These are phyloP conservation scores for Bambusicola thoracicus DNA, from an alignment of 2,113 vertebrate species.

Conservation along the genomic window DNA sequence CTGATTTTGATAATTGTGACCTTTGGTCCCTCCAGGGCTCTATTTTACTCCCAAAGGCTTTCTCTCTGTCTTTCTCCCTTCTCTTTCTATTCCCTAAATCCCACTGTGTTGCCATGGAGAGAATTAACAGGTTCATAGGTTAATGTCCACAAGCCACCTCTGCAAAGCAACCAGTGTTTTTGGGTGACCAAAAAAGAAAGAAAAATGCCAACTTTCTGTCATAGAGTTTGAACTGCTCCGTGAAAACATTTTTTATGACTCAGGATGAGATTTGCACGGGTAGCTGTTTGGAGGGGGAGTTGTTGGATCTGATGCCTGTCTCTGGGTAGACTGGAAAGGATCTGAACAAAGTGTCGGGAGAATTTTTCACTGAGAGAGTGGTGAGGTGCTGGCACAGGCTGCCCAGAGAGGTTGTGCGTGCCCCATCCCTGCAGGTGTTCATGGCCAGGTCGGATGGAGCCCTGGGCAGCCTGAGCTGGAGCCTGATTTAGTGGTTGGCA, in stretches of 20 bases:
- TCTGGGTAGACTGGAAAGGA: background rate
- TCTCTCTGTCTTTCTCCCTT: background rate
- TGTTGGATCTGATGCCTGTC: background rate
- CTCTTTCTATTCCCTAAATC: background rate
- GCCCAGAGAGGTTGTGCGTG: no score
- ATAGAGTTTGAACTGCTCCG: background rate
- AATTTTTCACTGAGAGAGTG: no score
- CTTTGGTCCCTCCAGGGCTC: background rate
- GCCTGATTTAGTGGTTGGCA: no score
- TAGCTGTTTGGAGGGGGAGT: background rate
- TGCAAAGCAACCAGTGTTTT: background rate
- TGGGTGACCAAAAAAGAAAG: background rate
- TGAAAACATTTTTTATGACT: background rate
- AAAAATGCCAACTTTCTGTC: background rate
- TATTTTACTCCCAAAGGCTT: background rate
- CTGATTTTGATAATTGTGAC: conserved; percentile 33
- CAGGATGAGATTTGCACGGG: background rate
- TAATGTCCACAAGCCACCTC: background rate
- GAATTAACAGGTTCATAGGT: conserved; percentile 39
- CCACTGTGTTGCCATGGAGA: conserved; percentile 60
- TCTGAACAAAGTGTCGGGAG: background rate
- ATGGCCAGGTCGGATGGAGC: no score
- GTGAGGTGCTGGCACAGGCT: no score
- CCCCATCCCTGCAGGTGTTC: no score
- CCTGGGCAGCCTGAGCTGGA: no score